Evolutionary conservation across 2,888 invertebrate species (phyloP).

Genomic region (Drosophila mercatorum): DNA sequence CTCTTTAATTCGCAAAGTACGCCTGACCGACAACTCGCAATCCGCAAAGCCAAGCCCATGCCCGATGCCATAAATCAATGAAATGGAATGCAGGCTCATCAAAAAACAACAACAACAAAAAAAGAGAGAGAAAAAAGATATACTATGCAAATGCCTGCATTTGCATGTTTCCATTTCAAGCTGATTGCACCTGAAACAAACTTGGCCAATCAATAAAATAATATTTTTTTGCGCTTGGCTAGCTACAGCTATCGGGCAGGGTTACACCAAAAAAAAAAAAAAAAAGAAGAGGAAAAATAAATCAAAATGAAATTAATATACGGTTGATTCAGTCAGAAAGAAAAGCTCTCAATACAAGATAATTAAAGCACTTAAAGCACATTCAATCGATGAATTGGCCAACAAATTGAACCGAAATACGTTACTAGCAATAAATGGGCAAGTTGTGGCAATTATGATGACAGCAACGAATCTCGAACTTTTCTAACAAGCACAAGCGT

Average conservation of each 20-base stretch:
- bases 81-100: slow-evolving; percentile 12
- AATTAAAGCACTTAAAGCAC: slow-evolving; percentile 9
- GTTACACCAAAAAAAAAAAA: background rate
- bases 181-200: slow-evolving; percentile 27
- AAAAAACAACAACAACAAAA: background rate
- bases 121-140: background rate
- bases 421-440: slow-evolving; percentile 1
- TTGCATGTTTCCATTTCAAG: slow-evolving; percentile 17
- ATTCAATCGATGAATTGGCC: background rate
- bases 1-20: background rate
- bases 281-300: background rate
- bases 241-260: background rate
- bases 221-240: slow-evolving; percentile 24
- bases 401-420: slow-evolving; percentile 7
- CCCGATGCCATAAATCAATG: slow-evolving; percentile 13
- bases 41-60: background rate
- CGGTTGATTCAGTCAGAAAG: background rate
- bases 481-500: background rate
- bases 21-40: background rate
- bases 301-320: slow-evolving; percentile 6
- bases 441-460: slow-evolving; percentile 4
- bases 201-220: slow-evolving; percentile 33
- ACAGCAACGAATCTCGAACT: slow-evolving; percentile 2
- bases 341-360: background rate
- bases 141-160: slow-evolving; percentile 14